These are phyloP conservation scores for Sebastolobus altivelis DNA, from an alignment of 2,797 vertebrate genomes.

Conservation along the genomic window DNA sequence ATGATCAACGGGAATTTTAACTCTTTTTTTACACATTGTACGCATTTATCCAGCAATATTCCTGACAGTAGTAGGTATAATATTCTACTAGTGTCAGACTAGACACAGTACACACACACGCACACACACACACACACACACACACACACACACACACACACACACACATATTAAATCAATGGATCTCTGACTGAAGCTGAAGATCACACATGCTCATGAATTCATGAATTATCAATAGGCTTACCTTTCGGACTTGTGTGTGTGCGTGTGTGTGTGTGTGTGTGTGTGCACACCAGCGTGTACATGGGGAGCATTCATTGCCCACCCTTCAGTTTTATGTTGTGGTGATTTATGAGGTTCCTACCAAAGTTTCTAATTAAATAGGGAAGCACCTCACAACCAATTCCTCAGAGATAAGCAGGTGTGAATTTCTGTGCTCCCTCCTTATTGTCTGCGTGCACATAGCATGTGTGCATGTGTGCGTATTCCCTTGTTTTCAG, in stretches of 20 bases:
- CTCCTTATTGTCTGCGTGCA: constrained; percentile 51
- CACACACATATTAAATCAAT: constrained; percentile 50
- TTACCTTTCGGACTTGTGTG: constrained; percentile 38
- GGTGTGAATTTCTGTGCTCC: constrained; percentile 61
- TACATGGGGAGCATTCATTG: constrained; percentile 53
- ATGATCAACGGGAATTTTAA: constrained; percentile 21
- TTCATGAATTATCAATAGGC: constrained; percentile 71
- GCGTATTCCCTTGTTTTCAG: constrained; percentile 55
- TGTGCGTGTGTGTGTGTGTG: constrained; percentile 32
- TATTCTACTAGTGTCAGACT: constrained; percentile 19
- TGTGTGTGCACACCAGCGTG: constrained; percentile 20
- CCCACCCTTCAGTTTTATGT: constrained; percentile 71
- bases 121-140: too few species aligned
- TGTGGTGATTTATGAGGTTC: constrained; percentile 80
- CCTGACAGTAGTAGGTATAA: not conserved
- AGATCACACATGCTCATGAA: constrained; percentile 61
- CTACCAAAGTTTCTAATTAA: constrained; percentile 80
- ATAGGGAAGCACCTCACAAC: constrained; percentile 72
- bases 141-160: constrained; percentile 18
- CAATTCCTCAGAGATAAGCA: constrained; percentile 81
- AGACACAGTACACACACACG: constrained; percentile 7
- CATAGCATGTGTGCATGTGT: constrained; percentile 20
- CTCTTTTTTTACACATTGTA: constrained; percentile 23
- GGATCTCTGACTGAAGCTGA: constrained; percentile 55
- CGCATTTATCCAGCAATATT: constrained; percentile 2